phyloP scores from a whole-genome alignment of 2,797 vertebrate species.

The Peromyscus aztecus region DNA sequence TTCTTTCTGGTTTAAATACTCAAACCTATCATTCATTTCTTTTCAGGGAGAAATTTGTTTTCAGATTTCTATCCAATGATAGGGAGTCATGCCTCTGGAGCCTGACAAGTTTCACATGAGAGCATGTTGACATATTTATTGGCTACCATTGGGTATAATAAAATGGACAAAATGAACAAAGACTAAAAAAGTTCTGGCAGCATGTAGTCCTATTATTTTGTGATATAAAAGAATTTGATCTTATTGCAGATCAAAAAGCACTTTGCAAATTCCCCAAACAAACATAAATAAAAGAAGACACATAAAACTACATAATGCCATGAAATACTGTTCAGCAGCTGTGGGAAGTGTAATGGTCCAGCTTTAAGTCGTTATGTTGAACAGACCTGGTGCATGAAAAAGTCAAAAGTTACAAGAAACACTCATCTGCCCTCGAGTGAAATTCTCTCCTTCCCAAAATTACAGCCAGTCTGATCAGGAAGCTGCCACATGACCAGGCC shows the following conservation, averaged over 20 bases:
- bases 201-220: conserved; percentile 76
- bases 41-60: conserved; percentile 83
- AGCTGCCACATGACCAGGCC: not conserved
- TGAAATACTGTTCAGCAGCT: conserved; percentile 58
- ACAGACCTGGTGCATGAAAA: conserved; percentile 56
- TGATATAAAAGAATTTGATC: conserved; percentile 69
- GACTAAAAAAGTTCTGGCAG: conserved; percentile 68
- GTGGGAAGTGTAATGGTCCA: conserved; percentile 42
- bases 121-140: conserved; percentile 83
- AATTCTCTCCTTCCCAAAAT: not conserved
- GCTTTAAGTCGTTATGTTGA: conserved; percentile 68
- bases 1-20: conserved; percentile 73
- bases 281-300: conserved; percentile 81
- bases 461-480: conserved; percentile 17
- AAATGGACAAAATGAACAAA: conserved; percentile 77
- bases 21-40: conserved; percentile 81
- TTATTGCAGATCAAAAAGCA: conserved; percentile 78
- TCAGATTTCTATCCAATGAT: conserved; percentile 77
- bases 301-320: conserved; percentile 69
- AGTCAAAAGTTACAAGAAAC: conserved; percentile 68
- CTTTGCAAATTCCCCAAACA: conserved; percentile 80
- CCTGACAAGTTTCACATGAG: conserved; percentile 73
- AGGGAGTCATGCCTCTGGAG: conserved; percentile 71
- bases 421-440: conserved; percentile 4
- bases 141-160: conserved; percentile 76